Conservation (phyloP, 2,797 vertebrate genomes). For the Rhinophrynus dorsalis region DNA sequence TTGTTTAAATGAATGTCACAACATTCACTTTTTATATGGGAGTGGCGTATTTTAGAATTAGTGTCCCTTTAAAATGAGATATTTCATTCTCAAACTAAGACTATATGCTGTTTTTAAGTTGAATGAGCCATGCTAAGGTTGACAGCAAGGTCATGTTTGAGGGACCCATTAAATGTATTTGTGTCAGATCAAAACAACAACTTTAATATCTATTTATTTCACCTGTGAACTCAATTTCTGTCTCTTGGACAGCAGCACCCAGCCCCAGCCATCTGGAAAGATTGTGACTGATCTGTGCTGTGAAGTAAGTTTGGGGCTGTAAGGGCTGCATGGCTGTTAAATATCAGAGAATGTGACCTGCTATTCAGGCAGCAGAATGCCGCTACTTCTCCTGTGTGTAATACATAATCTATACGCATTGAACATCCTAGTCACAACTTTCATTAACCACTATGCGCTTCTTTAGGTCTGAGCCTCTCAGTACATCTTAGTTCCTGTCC, state of each 20-base stretch:
- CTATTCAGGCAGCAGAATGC: constrained; percentile 28
- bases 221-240: constrained; percentile 48
- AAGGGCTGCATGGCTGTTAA: constrained; percentile 20
- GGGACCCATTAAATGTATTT: constrained; percentile 49
- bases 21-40: too few species aligned
- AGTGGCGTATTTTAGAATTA: too few species aligned
- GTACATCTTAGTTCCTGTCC: not conserved
- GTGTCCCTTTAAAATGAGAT: too few species aligned
- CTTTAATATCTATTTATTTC: constrained; percentile 62
- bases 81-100: constrained; percentile 9
- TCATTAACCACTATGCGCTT: constrained; percentile 17
- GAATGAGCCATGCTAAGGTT: not conserved
- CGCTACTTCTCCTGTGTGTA: constrained; percentile 7
- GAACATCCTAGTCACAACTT: constrained; percentile 14
- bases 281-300: constrained; percentile 45
- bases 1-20: too few species aligned
- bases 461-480: not conserved
- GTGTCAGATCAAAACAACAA: constrained; percentile 55
- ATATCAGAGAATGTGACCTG: constrained; percentile 22
- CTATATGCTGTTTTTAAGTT: not conserved
- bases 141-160: constrained; percentile 39
- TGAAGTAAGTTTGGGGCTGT: constrained; percentile 37
- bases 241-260: constrained; percentile 54
- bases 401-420: constrained; percentile 21
- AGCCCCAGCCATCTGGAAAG: constrained; percentile 47